A percentile compares a stretch with the other conserved stretches of the same genome.
Evolutionary conservation across 92 coral and sea anemone species (phyloP).

Genomic region (Pocillopora grandis): DNA sequence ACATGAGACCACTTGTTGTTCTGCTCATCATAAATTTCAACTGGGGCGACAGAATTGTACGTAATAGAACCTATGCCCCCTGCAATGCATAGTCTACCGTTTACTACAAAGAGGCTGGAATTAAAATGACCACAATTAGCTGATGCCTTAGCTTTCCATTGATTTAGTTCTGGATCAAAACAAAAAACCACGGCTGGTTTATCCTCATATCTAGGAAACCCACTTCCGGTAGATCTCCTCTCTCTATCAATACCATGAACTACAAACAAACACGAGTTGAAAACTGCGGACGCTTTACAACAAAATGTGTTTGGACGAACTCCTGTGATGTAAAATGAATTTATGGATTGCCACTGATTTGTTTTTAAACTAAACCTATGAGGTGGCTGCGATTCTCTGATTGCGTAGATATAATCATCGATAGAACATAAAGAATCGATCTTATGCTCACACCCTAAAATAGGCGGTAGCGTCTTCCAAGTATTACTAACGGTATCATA

Average conservation of each 20-base stretch:
- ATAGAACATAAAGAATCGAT: not conserved
- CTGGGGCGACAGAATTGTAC: not conserved
- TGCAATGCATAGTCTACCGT: constrained; percentile 12
- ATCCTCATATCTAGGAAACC: too few relatives aligned
- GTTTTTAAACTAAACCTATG: too few relatives aligned
- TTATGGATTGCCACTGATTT: too few relatives aligned
- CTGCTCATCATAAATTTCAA: not conserved
- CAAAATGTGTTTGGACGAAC: not conserved
- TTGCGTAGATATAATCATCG: too few relatives aligned
- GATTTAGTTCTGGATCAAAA: constrained; percentile 28
- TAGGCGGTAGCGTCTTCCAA: constrained; percentile 15
- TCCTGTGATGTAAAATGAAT: too few relatives aligned
- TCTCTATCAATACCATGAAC: not conserved
- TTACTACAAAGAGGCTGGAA: constrained; percentile 25
- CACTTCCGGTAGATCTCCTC: not conserved
- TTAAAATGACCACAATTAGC: constrained; percentile 14
- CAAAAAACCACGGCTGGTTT: not conserved
- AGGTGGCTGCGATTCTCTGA: too few relatives aligned
- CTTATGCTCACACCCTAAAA: too few relatives aligned
- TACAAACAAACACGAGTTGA: constrained; percentile 6
- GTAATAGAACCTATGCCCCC: constrained; percentile 1
- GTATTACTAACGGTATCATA: not conserved
- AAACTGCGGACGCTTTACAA: not conserved
- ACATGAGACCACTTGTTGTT: constrained; percentile 17
- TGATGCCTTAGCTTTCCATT: constrained; percentile 8